Base-by-base conservation (phyloP, 2,888 invertebrate genomes). In the Leucoptera coffeella region DNA sequence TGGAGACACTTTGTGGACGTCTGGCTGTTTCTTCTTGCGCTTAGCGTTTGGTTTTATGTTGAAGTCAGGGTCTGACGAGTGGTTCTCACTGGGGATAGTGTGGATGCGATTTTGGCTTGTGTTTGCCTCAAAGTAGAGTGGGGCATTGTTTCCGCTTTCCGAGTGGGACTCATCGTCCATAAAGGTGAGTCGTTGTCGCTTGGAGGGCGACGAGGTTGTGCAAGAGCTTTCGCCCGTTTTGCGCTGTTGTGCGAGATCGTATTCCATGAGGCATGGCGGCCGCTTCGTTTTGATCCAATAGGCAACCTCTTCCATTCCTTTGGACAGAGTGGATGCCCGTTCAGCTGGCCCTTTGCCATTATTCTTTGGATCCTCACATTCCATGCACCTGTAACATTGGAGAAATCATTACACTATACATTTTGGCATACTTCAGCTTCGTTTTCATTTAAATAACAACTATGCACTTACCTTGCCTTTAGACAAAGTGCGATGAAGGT, bases 251-350 rank as follows among this genome's bases (percentile, higher is more conserved):
- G 36, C 47, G n/a, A n/a, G n/a, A n/a, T 65, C 61, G 47, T 57
- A 60, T 38, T 52, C 53, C 38, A 55, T 52, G 20, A 69, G 57
- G 47, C 69, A 71, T 0, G 72, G 71, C 9, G 71, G 61, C 40
- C 61, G 46, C 34, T 60, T 60, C 2, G 71, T 67, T 35, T 51
- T 48, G 15, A 72, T 49, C 71, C 71, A 72, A 36, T 53, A 67
- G 2, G 56, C 43, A 44, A 72, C 69, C 40, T 69, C 69, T 34
- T 69, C 67, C 60, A 67, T 65, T 34, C 48, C 53, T 49, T 38
- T 62, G 25, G 10, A 3, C 25, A n/a, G 25, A 12, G 19, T 12
- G 4, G 17, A 12, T 12, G 12, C 15, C 5, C 9, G 22, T 15
- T 15, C 10, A 20, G 22, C 11, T 19, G 20, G 19, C 8, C 4